Evolutionary conservation across 2,113 vertebrate genomes (phyloP), one percentile per base, ranked within the genome.

Genomic region (Lethenteron reissneri): DNA sequence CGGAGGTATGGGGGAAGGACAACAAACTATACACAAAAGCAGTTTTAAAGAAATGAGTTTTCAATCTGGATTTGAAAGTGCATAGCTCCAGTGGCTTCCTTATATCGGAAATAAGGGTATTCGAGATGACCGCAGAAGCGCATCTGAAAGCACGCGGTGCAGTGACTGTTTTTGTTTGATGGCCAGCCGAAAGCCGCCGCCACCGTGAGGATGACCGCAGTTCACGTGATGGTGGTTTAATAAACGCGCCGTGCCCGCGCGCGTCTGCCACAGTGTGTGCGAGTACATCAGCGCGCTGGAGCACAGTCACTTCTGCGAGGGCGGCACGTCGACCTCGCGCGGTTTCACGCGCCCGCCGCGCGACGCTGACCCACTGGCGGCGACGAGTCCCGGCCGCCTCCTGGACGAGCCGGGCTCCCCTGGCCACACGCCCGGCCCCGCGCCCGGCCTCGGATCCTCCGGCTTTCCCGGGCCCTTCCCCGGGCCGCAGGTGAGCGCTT

Each of bases 271-370:
- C 77, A 94, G 94, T 77, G 92, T 99, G 21, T 92, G 87, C 0
- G 92, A 99, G 75, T 99, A 92, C 71, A 85, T 99, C 78, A 89
- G 90, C 75, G 90, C 87, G 0, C 70, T 99, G 80, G 94, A 99
- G 77, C 94, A 96, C 80, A 87, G 77, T 4, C 92, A 97, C 81
- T 99, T 99, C 84, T 86, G 91, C 0, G 91, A 95, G 0, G 80
- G 86, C 21, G 74, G 83, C n/a, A 41, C 41, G 41, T 41, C 41
- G 41, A 41, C 41, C 41, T n/a, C 64, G n/a, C 64, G 11, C 2
- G 64, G 64, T 17, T 25, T 17, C n/a, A 25, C n/a, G 11, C 76
- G 79, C 0, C 90, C 87, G 78, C 78, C 87, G 10, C 75, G 87
- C 9, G 74, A 70, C 3, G 6, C 76, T 1, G 74, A 76, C 1